phyloP scores from a whole-genome alignment of 2,888 invertebrate genomes.

The Stenichneumon culpator region DNA sequence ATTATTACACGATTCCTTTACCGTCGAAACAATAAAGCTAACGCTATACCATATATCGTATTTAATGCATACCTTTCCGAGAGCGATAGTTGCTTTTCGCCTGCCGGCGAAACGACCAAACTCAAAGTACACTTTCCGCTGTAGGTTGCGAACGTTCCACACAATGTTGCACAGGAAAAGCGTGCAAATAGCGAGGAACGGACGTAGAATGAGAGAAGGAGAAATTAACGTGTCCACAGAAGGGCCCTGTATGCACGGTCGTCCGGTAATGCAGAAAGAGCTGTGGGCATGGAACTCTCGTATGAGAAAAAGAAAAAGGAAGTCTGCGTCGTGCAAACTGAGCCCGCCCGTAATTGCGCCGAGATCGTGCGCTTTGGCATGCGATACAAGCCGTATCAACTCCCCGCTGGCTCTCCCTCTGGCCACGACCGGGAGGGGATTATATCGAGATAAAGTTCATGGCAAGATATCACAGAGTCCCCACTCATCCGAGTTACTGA shows the following conservation, averaged over 20 bases:
- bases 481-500: constrained; percentile 53
- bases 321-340: constrained; percentile 38
- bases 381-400: constrained; percentile 10
- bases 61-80: constrained; percentile 17
- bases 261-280: constrained; percentile 15
- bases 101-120: background rate
- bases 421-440: background rate
- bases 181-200: constrained; percentile 37
- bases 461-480: background rate
- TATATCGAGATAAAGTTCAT: constrained; percentile 18
- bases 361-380: constrained; percentile 57
- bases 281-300: constrained; percentile 8
- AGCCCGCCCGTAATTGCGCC: constrained; percentile 51
- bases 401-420: background rate
- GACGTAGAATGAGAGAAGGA: constrained; percentile 48
- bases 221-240: constrained; percentile 40
- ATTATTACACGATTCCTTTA: constrained; percentile 19
- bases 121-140: background rate
- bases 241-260: background rate
- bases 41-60: background rate
- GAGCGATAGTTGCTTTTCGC: constrained; percentile 18
- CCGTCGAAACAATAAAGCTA: constrained; percentile 12
- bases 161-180: background rate
- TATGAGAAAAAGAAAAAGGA: constrained; percentile 17
- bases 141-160: background rate